Evolutionary conservation across 2,888 invertebrate genomes (phyloP).

Genomic region (Andrena haemorrhoa): DNA sequence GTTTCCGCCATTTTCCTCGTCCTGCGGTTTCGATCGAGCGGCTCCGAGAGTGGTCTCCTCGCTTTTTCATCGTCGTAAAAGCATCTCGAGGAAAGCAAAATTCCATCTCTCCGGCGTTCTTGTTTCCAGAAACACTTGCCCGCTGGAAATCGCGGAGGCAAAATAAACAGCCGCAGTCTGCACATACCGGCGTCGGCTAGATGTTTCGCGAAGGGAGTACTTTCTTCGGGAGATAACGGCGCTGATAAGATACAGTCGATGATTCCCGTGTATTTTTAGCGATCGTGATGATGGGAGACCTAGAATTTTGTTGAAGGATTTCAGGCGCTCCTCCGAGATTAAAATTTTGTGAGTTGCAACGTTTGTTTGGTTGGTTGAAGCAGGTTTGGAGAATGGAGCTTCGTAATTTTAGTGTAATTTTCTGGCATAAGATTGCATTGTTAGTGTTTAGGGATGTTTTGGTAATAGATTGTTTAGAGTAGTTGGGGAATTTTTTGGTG

Average conservation of each 20-base stretch:
- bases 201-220: slow-evolving; percentile 34
- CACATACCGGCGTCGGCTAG: slow-evolving; percentile 31
- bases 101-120: slow-evolving; percentile 12
- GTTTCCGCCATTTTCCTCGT: background rate
- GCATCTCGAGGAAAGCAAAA: background rate
- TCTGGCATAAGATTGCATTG: too few species aligned
- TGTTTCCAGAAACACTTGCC: slow-evolving; percentile 58
- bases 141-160: slow-evolving; percentile 49
- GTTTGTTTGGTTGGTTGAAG: too few species aligned
- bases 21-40: background rate
- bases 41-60: background rate
- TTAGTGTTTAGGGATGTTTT: too few species aligned
- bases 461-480: too few species aligned
- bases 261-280: slow-evolving; percentile 24
- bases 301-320: too few species aligned
- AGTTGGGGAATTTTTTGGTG: too few species aligned
- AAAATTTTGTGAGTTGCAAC: background rate
- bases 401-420: too few species aligned
- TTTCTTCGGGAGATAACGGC: slow-evolving; percentile 40
- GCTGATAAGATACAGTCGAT: slow-evolving; percentile 33
- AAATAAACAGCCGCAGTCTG: slow-evolving; percentile 55
- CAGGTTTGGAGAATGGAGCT: too few species aligned
- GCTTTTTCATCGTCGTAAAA: slow-evolving; percentile 8
- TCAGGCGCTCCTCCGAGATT: too few species aligned
- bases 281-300: background rate